Base-by-base conservation (phyloP, 2,113 vertebrate species). In the Clarias macrocephalus region DNA sequence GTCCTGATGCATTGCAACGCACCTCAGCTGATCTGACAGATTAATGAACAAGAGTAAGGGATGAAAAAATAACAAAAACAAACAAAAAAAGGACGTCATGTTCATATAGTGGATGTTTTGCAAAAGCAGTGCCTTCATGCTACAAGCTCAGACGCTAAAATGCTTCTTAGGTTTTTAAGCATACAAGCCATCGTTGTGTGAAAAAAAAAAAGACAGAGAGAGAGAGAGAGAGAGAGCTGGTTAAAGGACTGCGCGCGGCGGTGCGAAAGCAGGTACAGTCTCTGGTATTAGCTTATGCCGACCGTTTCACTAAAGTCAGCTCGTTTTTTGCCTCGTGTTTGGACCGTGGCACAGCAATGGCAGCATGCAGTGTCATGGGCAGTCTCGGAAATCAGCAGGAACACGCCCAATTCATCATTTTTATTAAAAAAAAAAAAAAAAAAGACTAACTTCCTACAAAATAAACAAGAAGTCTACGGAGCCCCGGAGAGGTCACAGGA, bases 11-110 rank as follows among this genome's bases (percentile, higher is more conserved):
- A 48, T 80, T 54, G 83, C 19, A 48, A 83, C 52, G n/a, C 62
- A 63, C 21, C 28, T 60, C 57, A 68, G 66, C 70, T 66, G 57
- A 21, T 54, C 8, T 3, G 42, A 28, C 25, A 60, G 54, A 81
- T 48, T 11, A 42, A 90, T 66, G 65, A 68, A 66, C 75, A 11
- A 66, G 54, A 57, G 16, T 7, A 77, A 77, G 15, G 3, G 9
- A 0, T 33, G 18, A 1, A 12, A 21, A 48, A 12, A 37, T 80
- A 52, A 37, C 1, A 56, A 28, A 48, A 85, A 5, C 63, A 59
- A 88, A 82, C 6, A 56, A 88, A 86, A 87, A 70, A 60, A 92
- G 87, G 91, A 93, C 93, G 93, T 94, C 87, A 91, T 93, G 79
- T 93, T 93, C 68, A 90, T 85, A 68, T 85, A 91, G 25, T 25